Conservation (phyloP, 2,888 invertebrate genomes). For the Bimastos eiseni region DNA sequence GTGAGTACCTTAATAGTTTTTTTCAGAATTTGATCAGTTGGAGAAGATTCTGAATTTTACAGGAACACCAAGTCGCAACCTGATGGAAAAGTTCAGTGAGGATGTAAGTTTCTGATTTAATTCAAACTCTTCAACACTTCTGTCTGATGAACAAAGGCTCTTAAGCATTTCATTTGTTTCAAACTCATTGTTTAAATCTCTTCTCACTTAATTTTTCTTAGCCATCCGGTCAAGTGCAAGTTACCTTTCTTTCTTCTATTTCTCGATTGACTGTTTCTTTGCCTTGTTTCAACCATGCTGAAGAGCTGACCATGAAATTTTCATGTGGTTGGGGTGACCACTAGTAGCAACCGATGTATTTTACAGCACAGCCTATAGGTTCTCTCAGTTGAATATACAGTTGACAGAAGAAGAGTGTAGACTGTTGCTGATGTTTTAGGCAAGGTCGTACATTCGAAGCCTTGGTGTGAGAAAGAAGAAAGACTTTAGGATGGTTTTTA, state of each 20-base stretch:
- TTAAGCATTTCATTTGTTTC: not conserved
- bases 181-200: not conserved
- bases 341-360: not conserved
- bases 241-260: not conserved
- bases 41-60: slow-evolving; percentile 15
- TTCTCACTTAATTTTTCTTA: not conserved
- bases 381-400: not conserved
- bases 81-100: slow-evolving; percentile 16
- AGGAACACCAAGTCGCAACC: slow-evolving; percentile 8
- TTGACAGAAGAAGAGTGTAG: not conserved
- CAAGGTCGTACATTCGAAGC: slow-evolving; percentile 41
- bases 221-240: too few relatives aligned
- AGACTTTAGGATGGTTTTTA: slow-evolving; percentile 41
- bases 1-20: not conserved
- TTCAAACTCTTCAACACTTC: not conserved
- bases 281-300: not conserved
- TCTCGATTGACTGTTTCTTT: not conserved
- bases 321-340: not conserved
- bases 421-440: slow-evolving; percentile 33
- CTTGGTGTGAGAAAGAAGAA: slow-evolving; percentile 41
- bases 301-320: not conserved
- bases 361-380: not conserved
- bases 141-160: not conserved
- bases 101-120: not conserved
- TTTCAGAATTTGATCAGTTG: slow-evolving; percentile 23